A percentile compares a stretch with the other conserved stretches of the same genome.
Conservation (phyloP, 2,888 invertebrate species). For the Trachelus iudaicus region DNA sequence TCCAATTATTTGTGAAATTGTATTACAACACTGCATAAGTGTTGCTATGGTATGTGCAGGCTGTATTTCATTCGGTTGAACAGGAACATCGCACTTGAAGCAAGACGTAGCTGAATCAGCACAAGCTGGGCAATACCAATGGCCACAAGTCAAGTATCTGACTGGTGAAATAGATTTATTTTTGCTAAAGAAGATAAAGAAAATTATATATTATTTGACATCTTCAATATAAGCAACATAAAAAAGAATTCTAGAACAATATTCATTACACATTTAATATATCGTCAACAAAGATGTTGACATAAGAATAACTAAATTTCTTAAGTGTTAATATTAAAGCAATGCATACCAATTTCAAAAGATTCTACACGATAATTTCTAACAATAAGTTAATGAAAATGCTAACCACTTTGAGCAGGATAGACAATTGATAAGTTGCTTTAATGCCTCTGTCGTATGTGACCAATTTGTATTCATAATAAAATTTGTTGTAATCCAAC, state of each 20-base stretch:
- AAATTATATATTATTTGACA: background rate
- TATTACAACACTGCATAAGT: conserved; percentile 38
- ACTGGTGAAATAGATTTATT: conserved; percentile 29
- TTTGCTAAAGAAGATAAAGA: conserved; percentile 15
- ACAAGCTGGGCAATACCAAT: conserved; percentile 47
- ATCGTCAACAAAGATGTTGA: background rate
- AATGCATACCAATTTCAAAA: background rate
- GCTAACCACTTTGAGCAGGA: conserved; percentile 44
- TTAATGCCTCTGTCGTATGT: conserved; percentile 35
- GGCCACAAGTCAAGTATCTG: conserved; percentile 40
- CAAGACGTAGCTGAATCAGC: conserved; percentile 28
- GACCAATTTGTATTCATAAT: conserved; percentile 36
- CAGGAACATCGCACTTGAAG: conserved; percentile 34
- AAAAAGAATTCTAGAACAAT: background rate
- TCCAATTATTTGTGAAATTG: conserved; percentile 31
- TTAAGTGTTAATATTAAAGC: background rate
- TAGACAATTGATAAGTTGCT: conserved; percentile 32
- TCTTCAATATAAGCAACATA: background rate
- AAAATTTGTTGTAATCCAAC: background rate
- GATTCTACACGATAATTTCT: background rate
- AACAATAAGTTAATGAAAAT: background rate
- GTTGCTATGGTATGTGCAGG: conserved; percentile 32
- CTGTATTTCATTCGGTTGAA: conserved; percentile 36
- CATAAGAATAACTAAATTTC: background rate
- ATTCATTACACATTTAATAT: background rate